These are phyloP conservation scores for Agrypnia vestita DNA, from an alignment of 1,140 invertebrate genomes.

Conservation along the genomic window DNA sequence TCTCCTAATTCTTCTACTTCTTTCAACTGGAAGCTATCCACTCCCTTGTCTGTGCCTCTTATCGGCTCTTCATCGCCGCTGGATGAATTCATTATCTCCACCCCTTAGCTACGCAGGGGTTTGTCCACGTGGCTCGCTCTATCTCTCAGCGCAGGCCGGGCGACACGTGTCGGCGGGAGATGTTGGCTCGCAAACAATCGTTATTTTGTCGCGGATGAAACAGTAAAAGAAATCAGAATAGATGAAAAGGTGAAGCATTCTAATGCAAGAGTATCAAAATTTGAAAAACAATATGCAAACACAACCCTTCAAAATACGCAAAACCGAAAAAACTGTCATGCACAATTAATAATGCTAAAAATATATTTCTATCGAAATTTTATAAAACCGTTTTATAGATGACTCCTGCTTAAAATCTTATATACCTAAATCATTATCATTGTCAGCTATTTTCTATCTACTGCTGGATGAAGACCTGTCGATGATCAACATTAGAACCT, in stretches of 20 bases:
- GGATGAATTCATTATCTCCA: conserved; percentile 39
- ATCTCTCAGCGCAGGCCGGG: conserved; percentile 5
- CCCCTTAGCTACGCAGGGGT: background rate
- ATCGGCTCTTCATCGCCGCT: conserved; percentile 26
- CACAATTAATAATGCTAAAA: background rate
- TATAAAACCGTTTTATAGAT: too few relatives aligned
- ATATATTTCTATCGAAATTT: too few relatives aligned
- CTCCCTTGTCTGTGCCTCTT: conserved; percentile 20
- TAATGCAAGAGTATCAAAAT: background rate
- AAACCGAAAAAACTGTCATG: background rate
- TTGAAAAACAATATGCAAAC: background rate
- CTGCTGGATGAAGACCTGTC: too few relatives aligned
- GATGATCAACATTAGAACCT: too few relatives aligned
- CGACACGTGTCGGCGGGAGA: conserved; percentile 12
- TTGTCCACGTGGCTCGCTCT: conserved; percentile 27
- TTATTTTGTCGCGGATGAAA: conserved; percentile 19
- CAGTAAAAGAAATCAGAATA: conserved; percentile 16
- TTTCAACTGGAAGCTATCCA: background rate
- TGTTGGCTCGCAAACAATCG: conserved; percentile 26
- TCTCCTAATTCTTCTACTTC: conserved; percentile 8
- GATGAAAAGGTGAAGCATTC: background rate
- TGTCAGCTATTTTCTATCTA: too few relatives aligned
- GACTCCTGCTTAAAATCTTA: too few relatives aligned
- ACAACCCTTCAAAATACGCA: background rate
- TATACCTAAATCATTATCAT: too few relatives aligned